Evolutionary conservation across 2,113 vertebrate species (phyloP).

Genomic region (Catharus minimus): DNA sequence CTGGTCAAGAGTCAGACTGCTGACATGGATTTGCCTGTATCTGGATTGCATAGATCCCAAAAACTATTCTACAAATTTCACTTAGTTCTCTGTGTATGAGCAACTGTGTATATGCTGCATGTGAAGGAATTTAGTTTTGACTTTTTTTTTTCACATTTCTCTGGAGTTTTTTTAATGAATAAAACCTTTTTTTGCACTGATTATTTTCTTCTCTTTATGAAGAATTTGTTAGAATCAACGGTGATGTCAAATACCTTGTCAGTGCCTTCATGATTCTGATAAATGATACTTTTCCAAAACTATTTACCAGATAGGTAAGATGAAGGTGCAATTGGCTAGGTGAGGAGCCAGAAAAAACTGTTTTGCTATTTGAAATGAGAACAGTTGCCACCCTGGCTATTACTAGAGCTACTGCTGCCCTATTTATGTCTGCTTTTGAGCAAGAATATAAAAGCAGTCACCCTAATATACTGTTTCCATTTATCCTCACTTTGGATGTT

Average conservation of each 20-base stretch:
- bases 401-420: background rate
- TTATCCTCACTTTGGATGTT: background rate
- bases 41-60: background rate
- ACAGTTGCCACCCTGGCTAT: background rate
- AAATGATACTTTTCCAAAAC: background rate
- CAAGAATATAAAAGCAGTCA: background rate
- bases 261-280: background rate
- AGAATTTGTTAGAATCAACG: background rate
- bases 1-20: background rate
- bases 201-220: background rate
- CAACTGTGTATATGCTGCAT: background rate
- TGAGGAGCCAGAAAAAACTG: background rate
- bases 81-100: background rate
- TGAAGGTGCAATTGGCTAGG: background rate
- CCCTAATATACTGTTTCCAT: background rate
- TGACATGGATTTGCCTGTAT: background rate
- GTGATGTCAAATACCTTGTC: background rate
- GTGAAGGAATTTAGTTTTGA: background rate
- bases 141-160: background rate
- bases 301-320: background rate
- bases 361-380: background rate
- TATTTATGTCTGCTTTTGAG: background rate
- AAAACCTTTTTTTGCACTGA: background rate
- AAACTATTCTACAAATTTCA: background rate
- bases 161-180: fast-evolving